A percentile compares a stretch with the other conserved stretches of the same genome.
Conservation (phyloP, 2,113 vertebrate species). For the Corydoras maculifer region DNA sequence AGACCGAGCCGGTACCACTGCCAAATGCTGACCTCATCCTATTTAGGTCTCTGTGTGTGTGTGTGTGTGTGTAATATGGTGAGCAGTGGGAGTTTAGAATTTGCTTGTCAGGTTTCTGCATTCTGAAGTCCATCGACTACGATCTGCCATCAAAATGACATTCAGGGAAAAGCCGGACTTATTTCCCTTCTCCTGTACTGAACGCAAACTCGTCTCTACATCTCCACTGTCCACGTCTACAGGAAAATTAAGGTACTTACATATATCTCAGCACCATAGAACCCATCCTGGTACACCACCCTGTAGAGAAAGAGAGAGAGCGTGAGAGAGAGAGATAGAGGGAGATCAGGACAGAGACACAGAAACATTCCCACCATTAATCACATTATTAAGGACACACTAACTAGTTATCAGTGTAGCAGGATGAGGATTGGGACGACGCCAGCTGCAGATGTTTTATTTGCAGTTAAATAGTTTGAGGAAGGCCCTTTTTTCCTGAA, state of each 20-base stretch:
- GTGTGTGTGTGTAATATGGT: slow-evolving; percentile 22
- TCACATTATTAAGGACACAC: no score
- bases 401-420: no score
- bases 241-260: slow-evolving; percentile 70
- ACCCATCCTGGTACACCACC: slow-evolving; percentile 94
- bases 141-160: background rate
- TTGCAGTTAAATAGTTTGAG: no score
- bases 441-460: no score
- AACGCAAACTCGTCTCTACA: no score
- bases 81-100: slow-evolving; percentile 59
- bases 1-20: slow-evolving; percentile 41
- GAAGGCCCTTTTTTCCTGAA: no score
- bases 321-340: background rate
- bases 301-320: slow-evolving; percentile 56
- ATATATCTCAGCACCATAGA: slow-evolving; percentile 95
- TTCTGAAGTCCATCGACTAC: slow-evolving; percentile 49
- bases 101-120: slow-evolving; percentile 60
- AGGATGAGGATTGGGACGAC: no score
- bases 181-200: no score
- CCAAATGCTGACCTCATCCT: slow-evolving; percentile 20
- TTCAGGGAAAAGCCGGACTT: background rate
- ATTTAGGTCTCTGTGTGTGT: slow-evolving; percentile 10
- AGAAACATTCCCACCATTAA: no score
- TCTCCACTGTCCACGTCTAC: background rate
- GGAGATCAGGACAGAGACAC: background rate